These are phyloP conservation scores for Sipha flava DNA, from an alignment of 1,140 invertebrate species.

Conservation along the genomic window DNA sequence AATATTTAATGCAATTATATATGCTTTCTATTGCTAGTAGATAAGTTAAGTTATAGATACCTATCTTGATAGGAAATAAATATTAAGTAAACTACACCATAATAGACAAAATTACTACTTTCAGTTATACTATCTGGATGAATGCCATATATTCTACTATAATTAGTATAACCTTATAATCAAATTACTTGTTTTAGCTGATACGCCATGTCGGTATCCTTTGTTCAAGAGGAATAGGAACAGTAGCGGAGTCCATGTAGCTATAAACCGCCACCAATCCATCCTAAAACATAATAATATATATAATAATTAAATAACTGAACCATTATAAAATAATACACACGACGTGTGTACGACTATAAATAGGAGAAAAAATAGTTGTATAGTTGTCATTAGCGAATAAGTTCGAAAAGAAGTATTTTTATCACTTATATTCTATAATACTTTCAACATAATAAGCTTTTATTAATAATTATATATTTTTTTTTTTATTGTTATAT, in stretches of 20 bases:
- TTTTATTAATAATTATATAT: background rate
- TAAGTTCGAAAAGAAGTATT: background rate
- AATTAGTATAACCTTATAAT: background rate
- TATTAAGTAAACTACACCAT: no score
- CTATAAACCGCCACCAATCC: background rate
- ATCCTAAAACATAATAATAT: background rate
- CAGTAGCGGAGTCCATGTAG: background rate
- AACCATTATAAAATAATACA: background rate
- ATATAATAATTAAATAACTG: background rate
- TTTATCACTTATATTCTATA: background rate
- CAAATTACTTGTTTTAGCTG: constrained; percentile 6
- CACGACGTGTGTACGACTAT: background rate
- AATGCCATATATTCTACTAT: no score
- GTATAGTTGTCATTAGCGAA: background rate
- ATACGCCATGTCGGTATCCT: constrained; percentile 22
- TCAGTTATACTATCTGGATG: no score
- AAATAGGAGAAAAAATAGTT: no score
- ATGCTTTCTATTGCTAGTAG: no score
- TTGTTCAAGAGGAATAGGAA: background rate
- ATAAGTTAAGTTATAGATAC: no score
- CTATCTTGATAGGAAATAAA: no score
- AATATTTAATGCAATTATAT: no score
- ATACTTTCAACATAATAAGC: background rate
- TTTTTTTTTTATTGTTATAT: background rate
- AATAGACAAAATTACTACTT: no score